Conservation (phyloP, 2,113 vertebrate genomes). For the Stegastes partitus region DNA sequence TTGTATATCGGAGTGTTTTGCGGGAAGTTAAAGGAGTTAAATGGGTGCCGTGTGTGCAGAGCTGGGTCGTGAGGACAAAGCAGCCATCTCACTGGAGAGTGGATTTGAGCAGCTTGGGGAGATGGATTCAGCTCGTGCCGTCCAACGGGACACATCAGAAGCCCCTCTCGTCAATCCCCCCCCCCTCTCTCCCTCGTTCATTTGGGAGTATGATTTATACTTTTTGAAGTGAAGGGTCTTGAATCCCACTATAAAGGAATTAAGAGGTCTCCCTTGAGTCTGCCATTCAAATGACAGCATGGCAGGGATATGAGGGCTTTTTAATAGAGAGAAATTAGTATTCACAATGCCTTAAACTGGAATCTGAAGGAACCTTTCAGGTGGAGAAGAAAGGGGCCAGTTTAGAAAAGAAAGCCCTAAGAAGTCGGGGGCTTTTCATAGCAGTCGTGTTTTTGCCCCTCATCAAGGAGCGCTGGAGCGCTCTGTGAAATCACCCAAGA, state of each 20-base stretch:
- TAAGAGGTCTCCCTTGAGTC: constrained; percentile 87
- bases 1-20: constrained; percentile 31
- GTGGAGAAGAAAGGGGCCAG: constrained; percentile 87
- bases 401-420: constrained; percentile 86
- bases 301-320: constrained; percentile 86
- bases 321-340: constrained; percentile 90
- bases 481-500: constrained; percentile 84
- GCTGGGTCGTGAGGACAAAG: constrained; percentile 72
- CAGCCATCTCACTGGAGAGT: constrained; percentile 73
- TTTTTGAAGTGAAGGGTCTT: constrained; percentile 90
- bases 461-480: constrained; percentile 82
- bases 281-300: constrained; percentile 89
- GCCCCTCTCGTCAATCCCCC: constrained; percentile 79
- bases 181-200: constrained; percentile 81
- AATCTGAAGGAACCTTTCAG: constrained; percentile 89
- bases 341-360: constrained; percentile 87
- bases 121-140: constrained; percentile 72
- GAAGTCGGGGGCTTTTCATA: constrained; percentile 85
- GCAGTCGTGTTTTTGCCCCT: constrained; percentile 84
- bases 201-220: constrained; percentile 91
- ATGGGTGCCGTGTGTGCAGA: constrained; percentile 53
- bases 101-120: constrained; percentile 82
- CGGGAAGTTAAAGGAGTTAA: constrained; percentile 48
- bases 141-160: constrained; percentile 86
- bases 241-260: constrained; percentile 89